phyloP scores from a whole-genome alignment of 2,113 vertebrate genomes.

The Laterallus jamaicensis region DNA sequence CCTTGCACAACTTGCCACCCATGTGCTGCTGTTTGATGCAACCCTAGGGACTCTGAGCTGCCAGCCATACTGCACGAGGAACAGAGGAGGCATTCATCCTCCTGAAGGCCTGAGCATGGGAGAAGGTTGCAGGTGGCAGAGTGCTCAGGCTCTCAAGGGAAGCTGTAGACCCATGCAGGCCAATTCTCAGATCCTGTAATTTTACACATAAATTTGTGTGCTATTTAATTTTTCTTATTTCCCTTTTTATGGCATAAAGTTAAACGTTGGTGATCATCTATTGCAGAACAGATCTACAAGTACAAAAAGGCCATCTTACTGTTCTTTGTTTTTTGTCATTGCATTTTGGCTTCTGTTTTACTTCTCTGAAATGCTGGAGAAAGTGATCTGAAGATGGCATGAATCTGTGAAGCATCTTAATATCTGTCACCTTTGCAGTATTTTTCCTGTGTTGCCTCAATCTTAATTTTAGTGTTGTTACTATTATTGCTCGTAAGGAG shows the following conservation, averaged over 20 bases:
- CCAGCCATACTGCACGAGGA: fast-evolving
- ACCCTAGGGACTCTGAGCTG: background rate
- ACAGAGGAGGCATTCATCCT: background rate
- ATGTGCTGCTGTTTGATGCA: fast-evolving
- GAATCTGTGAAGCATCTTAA: background rate
- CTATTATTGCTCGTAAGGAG: background rate
- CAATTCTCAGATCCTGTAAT: background rate
- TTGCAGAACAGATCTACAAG: background rate
- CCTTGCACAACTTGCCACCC: background rate
- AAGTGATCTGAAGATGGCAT: background rate
- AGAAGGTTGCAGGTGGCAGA: background rate
- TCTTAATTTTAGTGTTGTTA: background rate
- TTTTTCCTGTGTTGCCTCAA: background rate
- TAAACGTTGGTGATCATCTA: background rate
- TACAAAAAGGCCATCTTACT: background rate
- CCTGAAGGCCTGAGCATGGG: background rate
- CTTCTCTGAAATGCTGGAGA: background rate
- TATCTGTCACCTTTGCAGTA: background rate
- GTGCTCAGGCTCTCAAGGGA: background rate
- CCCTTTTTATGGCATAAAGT: background rate
- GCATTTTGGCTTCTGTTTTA: background rate
- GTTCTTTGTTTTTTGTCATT: background rate
- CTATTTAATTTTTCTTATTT: constrained; percentile 1
- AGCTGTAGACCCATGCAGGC: background rate
- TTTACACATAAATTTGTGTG: background rate